Evolutionary conservation across 2,888 invertebrate genomes (phyloP).

Genomic region (Napeogenes sylphis): DNA sequence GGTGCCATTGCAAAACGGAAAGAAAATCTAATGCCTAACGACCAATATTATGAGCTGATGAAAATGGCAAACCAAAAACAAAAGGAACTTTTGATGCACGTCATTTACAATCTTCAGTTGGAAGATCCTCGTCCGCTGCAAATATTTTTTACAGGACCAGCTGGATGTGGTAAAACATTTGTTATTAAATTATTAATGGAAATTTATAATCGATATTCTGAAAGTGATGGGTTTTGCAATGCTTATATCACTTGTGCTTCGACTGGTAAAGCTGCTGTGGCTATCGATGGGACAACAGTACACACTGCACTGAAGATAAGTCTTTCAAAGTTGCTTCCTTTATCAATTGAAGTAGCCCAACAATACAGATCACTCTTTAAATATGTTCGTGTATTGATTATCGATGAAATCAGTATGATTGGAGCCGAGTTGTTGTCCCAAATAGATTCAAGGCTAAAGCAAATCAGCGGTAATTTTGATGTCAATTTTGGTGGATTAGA

Average conservation of each 20-base stretch:
- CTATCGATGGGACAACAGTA: conserved; percentile 49
- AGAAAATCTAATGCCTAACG: no score
- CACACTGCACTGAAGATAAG: conserved; percentile 44
- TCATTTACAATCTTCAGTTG: no score
- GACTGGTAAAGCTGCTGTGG: conserved; percentile 41
- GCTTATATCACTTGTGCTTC: conserved; percentile 41
- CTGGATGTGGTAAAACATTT: conserved; percentile 35
- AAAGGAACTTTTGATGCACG: no score
- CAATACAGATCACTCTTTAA: conserved; percentile 34
- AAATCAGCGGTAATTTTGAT: conserved; percentile 40
- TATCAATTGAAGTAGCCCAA: conserved; percentile 21
- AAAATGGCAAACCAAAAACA: no score
- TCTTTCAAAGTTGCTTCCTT: conserved; percentile 20
- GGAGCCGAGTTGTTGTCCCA: conserved; percentile 34
- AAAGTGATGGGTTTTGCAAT: conserved; percentile 46
- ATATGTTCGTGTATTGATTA: conserved; percentile 41
- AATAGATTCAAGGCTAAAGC: conserved; percentile 42
- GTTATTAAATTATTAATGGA: conserved; percentile 52
- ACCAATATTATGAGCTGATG: no score
- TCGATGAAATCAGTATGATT: conserved; percentile 51
- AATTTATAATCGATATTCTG: conserved; percentile 49
- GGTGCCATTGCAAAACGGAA: conserved; percentile 4
- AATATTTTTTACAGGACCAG: conserved; percentile 36
- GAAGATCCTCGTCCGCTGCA: no score
- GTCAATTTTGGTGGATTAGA: conserved; percentile 31